A percentile compares a stretch with the other conserved stretches of the same genome.
phyloP scores from a whole-genome alignment of 2,113 vertebrate genomes.

The Acrocephalus kingi region DNA sequence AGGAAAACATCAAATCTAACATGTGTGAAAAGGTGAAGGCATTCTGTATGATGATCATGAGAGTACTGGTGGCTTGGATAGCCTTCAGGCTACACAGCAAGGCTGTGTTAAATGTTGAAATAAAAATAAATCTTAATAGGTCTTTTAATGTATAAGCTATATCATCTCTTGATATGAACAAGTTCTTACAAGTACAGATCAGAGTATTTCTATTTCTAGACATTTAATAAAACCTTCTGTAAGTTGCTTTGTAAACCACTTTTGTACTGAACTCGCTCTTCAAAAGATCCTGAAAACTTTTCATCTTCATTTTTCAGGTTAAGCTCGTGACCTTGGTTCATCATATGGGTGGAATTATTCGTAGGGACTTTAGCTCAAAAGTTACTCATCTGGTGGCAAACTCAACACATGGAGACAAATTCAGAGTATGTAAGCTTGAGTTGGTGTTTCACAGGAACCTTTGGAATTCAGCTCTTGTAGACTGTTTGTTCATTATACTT shows the following conservation, averaged over 20 bases:
- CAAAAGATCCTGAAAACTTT: background rate
- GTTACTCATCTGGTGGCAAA: conserved; percentile 94
- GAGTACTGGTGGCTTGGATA: background rate
- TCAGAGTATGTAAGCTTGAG: conserved; percentile 83
- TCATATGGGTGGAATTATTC: conserved; percentile 96
- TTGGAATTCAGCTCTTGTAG: background rate
- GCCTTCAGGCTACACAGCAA: background rate
- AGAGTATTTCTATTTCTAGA: background rate
- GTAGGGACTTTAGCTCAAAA: conserved; percentile 94
- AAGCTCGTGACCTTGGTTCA: conserved; percentile 93
- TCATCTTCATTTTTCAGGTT: conserved; percentile 76
- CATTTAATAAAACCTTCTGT: background rate
- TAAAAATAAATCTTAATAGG: background rate
- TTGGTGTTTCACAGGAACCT: background rate
- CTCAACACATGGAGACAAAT: conserved; percentile 95
- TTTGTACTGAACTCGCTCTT: background rate
- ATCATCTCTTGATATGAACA: background rate
- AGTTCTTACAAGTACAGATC: background rate
- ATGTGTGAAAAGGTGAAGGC: background rate
- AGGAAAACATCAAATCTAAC: background rate
- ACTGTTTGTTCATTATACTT: background rate
- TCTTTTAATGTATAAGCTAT: background rate
- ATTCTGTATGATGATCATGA: background rate
- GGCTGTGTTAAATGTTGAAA: background rate
- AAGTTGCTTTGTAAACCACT: background rate